Percentiles rank a stretch among this genome's conserved stretches.
Conservation (phyloP, 2,888 invertebrate species). For the Ennomos quercinarius region DNA sequence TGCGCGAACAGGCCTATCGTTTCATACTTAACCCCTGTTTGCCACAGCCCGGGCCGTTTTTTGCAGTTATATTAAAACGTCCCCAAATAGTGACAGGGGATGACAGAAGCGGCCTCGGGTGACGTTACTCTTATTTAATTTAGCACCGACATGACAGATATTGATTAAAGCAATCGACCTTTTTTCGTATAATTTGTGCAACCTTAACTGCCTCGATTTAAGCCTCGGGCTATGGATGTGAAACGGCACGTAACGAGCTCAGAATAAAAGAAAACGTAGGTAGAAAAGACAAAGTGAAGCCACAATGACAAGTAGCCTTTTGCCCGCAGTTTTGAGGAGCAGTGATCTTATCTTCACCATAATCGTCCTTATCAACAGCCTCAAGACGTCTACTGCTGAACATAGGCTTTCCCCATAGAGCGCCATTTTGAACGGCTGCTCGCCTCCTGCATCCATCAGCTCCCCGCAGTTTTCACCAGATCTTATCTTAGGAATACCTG, state of each 20-base stretch:
- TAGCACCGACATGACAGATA: conserved; percentile 51
- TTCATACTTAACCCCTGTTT: conserved; percentile 59
- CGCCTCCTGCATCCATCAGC: too few species aligned
- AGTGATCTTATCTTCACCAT: too few species aligned
- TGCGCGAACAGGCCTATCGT: conserved; percentile 48
- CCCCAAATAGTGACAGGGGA: conserved; percentile 42
- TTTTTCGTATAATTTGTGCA: conserved; percentile 34
- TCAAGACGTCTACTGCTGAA: too few species aligned
- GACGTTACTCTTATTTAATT: conserved; percentile 48
- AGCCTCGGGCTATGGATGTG: conserved; percentile 13
- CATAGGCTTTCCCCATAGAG: too few species aligned
- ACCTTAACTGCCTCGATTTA: conserved; percentile 4
- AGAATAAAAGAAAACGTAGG: too few species aligned
- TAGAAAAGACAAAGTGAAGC: conserved; percentile 10
- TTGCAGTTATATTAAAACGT: conserved; percentile 65
- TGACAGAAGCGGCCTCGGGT: conserved; percentile 47
- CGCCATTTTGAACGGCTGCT: too few species aligned
- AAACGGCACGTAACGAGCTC: too few species aligned
- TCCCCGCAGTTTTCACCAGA: too few species aligned
- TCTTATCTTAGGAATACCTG: neutral
- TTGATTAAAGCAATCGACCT: conserved; percentile 51
- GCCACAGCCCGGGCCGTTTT: conserved; percentile 49
- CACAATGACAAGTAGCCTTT: too few species aligned
- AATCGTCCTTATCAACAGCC: too few species aligned
- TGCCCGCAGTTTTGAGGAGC: too few species aligned